A percentile compares a stretch with the other conserved stretches of the same genome.
Conservation (phyloP, 2,797 vertebrate genomes). For the Heliangelus exortis region DNA sequence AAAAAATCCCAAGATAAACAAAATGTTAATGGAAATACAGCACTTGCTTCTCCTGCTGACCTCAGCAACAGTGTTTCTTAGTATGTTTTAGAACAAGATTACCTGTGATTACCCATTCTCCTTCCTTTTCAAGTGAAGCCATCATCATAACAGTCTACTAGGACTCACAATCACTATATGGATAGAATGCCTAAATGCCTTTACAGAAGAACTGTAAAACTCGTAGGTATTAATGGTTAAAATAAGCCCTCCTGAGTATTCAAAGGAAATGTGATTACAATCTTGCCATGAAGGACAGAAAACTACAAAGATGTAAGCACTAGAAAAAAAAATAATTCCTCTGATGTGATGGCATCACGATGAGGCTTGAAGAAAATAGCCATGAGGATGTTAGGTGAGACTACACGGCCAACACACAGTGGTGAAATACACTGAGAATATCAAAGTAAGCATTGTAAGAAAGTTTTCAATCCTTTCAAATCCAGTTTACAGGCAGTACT, state of each 20-base stretch:
- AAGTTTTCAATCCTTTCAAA: neutral
- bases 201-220: neutral
- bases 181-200: neutral
- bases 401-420: neutral
- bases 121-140: neutral
- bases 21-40: neutral
- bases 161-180: neutral
- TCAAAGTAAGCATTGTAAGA: neutral
- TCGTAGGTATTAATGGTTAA: neutral
- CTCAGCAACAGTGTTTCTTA: neutral
- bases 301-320: neutral
- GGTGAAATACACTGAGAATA: neutral
- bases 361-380: neutral
- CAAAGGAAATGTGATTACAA: neutral
- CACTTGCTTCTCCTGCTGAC: neutral
- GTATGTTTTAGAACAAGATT: neutral
- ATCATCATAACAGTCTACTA: neutral
- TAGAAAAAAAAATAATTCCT: neutral
- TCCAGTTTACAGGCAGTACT: neutral
- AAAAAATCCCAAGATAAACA: neutral
- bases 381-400: neutral
- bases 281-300: neutral
- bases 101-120: neutral
- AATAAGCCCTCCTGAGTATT: neutral
- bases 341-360: neutral